Base-by-base conservation (phyloP, 1,140 invertebrate genomes). In the Pentalonia nigronervosa region DNA sequence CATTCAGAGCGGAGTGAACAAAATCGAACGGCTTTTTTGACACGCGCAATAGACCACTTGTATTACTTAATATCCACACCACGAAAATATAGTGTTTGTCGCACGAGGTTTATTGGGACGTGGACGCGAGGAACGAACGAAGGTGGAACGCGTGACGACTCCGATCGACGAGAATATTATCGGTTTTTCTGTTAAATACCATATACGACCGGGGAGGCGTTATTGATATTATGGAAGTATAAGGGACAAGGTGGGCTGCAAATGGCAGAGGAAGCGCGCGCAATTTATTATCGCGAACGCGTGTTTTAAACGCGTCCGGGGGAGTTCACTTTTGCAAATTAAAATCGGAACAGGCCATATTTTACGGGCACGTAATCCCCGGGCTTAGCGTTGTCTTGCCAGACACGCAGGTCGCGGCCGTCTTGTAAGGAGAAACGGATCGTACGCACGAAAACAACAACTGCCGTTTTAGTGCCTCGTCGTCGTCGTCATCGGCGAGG, bases 291-390 rank as follows among this genome's bases (percentile, higher is more conserved):
- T 89, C 88, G 50, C 21, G 36, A 50, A 89, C 87, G 48, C 48
- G n/a, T 21, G 30, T 89, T 53, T 53, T 89, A 89, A 89, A 89
- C 50, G 87, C 50, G 87, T 89, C 36, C 87, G 88, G 88, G 88
- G 34, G 11, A 56, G 88, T 89, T 56, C 36, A 91, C 56, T 91
- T 91, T 60, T 67, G 56, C 53, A 76, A 91, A 91, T 91, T 60
- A 91, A 91, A 91, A 67, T 76, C 56, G 45, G 60, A 91, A 91
- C n/a, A 25, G 41, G 90, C 45, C 41, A 91, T 91, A 91, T 91
- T 91, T 60, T 76, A 67, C 36, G 3, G 53, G 90, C 7, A 76
- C 60, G 60, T 60, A 91, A 60, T 91, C 53, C 56, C 2, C 30
- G 6, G 56, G 90, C 41, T 91, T 76, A 76, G 7, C 60, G 17